These are phyloP conservation scores for Marmota monax DNA, from an alignment of 2,113 vertebrate genomes.

Conservation along the genomic window DNA sequence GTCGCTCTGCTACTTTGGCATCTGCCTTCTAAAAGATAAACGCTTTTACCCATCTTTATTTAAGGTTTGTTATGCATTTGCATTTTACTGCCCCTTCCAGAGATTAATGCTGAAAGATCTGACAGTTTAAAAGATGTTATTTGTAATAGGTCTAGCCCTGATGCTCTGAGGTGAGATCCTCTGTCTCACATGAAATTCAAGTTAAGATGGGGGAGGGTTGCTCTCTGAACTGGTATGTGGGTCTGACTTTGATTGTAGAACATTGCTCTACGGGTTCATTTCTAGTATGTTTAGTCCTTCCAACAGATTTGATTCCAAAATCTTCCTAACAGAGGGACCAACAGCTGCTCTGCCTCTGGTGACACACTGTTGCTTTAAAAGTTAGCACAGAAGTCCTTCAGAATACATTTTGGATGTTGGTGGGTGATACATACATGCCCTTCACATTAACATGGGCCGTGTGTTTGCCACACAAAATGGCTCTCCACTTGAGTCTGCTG, in stretches of 20 bases:
- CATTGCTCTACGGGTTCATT: slow-evolving; percentile 44
- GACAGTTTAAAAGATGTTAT: slow-evolving; percentile 57
- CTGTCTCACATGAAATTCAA: slow-evolving; percentile 34
- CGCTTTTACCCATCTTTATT: slow-evolving; percentile 82
- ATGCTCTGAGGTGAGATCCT: slow-evolving; percentile 53
- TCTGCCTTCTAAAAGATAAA: slow-evolving; percentile 78
- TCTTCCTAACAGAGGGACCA: slow-evolving; percentile 61
- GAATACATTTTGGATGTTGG: slow-evolving; percentile 55
- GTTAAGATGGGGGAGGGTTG: slow-evolving; percentile 4
- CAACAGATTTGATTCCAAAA: slow-evolving; percentile 20
- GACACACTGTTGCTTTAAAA: slow-evolving; percentile 81
- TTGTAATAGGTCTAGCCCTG: slow-evolving; percentile 63
- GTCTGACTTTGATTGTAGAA: slow-evolving; percentile 35
- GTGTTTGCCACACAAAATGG: background rate
- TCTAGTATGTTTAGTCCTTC: slow-evolving; percentile 45
- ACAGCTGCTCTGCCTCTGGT: slow-evolving; percentile 70
- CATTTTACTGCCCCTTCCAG: slow-evolving; percentile 71
- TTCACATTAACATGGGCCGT: background rate
- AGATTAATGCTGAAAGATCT: slow-evolving; percentile 50
- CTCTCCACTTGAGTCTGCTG: slow-evolving; percentile 58
- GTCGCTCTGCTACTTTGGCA: slow-evolving; percentile 79
- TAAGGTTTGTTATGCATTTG: slow-evolving; percentile 79
- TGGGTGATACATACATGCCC: slow-evolving; percentile 25
- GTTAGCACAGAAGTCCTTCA: slow-evolving; percentile 56
- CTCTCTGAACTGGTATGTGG: slow-evolving; percentile 35